These are phyloP conservation scores for Alloscopus bannaensis DNA, from an alignment of 2,888 invertebrate species.

Conservation along the genomic window DNA sequence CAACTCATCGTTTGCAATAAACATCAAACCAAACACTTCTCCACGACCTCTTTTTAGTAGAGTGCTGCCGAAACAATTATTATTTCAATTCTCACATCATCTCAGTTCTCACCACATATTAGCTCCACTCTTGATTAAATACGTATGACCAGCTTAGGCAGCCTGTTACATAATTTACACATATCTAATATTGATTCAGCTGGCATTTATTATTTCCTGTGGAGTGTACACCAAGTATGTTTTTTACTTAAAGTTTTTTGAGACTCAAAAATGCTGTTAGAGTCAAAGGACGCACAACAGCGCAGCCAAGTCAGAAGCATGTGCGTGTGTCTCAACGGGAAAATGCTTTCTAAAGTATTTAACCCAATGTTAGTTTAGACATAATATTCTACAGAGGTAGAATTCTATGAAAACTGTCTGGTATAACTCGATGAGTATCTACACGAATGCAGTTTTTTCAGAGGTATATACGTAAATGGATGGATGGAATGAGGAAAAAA, in stretches of 20 bases:
- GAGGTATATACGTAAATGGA: constrained; percentile 22
- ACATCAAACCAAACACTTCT: neutral
- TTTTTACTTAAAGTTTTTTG: too few species aligned
- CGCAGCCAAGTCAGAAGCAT: too few species aligned
- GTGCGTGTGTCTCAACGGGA: too few species aligned
- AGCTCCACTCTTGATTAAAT: neutral
- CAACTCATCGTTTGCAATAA: neutral
- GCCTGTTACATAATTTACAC: constrained; percentile 23
- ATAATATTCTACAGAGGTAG: constrained; percentile 58
- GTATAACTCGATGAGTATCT: too few species aligned
- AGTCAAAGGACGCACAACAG: too few species aligned
- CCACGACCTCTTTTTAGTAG: constrained; percentile 11
- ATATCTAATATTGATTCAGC: constrained; percentile 46
- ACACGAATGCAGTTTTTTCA: constrained; percentile 17
- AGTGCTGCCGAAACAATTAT: constrained; percentile 30
- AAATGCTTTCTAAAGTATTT: too few species aligned
- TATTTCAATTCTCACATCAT: constrained; percentile 41
- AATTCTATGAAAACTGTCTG: too few species aligned
- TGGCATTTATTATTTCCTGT: constrained; percentile 10
- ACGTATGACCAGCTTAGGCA: too few species aligned
- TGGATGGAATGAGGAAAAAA: constrained; percentile 61
- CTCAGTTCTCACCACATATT: constrained; percentile 19
- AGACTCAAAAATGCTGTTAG: too few species aligned
- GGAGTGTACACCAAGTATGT: constrained; percentile 16
- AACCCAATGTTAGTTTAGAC: too few species aligned